Evolutionary conservation across 1,140 invertebrate species (phyloP).

Genomic region (Habropoda laboriosa): DNA sequence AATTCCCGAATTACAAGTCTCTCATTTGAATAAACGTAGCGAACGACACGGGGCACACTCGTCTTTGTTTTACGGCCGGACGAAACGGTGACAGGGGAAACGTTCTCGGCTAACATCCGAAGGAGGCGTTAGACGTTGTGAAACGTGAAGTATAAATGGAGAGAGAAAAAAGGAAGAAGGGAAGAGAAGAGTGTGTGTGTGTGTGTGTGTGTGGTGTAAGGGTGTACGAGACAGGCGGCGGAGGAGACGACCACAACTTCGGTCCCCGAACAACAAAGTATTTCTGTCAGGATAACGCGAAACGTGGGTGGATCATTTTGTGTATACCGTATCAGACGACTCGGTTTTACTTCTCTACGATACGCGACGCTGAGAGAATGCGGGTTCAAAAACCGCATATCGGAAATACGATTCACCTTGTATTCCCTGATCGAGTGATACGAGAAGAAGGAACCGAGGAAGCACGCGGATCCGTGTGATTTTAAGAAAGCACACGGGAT

Average conservation of each 20-base stretch:
- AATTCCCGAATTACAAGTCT: slow-evolving; percentile 70
- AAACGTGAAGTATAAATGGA: slow-evolving; percentile 55
- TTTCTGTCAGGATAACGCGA: slow-evolving; percentile 42
- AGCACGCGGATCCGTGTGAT: slow-evolving; percentile 29
- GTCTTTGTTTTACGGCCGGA: slow-evolving; percentile 50
- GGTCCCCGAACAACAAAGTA: slow-evolving; percentile 36
- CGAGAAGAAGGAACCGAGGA: slow-evolving; percentile 3
- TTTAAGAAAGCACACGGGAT: slow-evolving; percentile 8
- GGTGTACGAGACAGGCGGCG: slow-evolving; percentile 36
- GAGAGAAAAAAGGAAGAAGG: neutral
- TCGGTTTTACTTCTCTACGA: neutral
- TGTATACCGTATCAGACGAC: slow-evolving; percentile 33
- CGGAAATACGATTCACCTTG: slow-evolving; percentile 48
- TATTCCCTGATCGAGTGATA: slow-evolving; percentile 45
- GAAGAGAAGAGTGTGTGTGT: neutral
- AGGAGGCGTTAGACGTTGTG: slow-evolving; percentile 59
- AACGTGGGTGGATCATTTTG: slow-evolving; percentile 55
- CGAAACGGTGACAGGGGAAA: slow-evolving; percentile 44
- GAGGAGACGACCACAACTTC: slow-evolving; percentile 15
- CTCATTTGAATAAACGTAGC: slow-evolving; percentile 71
- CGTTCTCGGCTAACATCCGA: slow-evolving; percentile 42
- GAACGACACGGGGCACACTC: slow-evolving; percentile 41
- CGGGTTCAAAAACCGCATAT: slow-evolving; percentile 48
- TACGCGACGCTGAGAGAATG: neutral
- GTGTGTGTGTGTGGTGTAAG: neutral